Conservation (phyloP, 2,888 invertebrate genomes). For the Bellardia bayeri region DNA sequence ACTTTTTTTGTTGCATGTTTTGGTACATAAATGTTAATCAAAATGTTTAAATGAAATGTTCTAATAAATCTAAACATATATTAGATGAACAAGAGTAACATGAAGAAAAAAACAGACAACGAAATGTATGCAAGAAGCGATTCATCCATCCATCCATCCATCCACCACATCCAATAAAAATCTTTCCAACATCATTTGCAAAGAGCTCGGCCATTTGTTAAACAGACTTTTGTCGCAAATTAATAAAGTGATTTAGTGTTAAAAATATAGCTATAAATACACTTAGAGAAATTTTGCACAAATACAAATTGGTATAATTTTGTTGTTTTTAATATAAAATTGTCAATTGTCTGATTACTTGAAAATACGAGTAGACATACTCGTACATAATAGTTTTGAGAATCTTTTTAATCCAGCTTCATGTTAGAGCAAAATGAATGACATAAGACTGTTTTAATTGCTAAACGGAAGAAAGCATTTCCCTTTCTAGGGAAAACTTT, state of each 20-base stretch:
- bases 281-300: conserved; percentile 26
- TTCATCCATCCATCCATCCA: conserved; percentile 38
- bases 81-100: conserved; percentile 25
- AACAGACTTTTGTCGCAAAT: conserved; percentile 34
- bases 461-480: too few species aligned
- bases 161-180: conserved; percentile 47
- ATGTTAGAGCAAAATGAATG: too few species aligned
- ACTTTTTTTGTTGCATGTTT: conserved; percentile 5
- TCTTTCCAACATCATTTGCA: conserved; percentile 17
- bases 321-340: too few species aligned
- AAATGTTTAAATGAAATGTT: conserved; percentile 68
- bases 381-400: too few species aligned
- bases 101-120: conserved; percentile 1
- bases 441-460: too few species aligned
- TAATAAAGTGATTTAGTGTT: conserved; percentile 41
- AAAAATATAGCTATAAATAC: not conserved
- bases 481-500: too few species aligned
- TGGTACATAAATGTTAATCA: conserved; percentile 60
- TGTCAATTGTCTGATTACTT: too few species aligned
- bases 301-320: too few species aligned
- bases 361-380: too few species aligned
- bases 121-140: conserved; percentile 14
- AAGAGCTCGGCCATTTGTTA: conserved; percentile 37
- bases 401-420: too few species aligned
- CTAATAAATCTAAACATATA: conserved; percentile 64